Base-by-base conservation (phyloP, 2,888 invertebrate species). In the Invenusta paracnida region DNA sequence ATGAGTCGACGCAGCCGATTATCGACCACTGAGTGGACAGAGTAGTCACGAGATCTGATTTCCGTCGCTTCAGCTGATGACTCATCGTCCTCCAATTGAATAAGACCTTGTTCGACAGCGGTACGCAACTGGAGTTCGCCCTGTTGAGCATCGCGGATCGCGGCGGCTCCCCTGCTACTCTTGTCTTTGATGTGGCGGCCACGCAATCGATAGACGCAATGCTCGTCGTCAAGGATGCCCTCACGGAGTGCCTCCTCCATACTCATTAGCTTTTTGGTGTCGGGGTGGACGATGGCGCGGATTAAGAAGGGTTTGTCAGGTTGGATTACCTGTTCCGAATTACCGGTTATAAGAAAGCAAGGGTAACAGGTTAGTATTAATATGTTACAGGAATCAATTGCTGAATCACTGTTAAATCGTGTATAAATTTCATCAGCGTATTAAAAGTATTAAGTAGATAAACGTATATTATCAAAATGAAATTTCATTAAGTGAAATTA, bases 231-330 rank as follows among this genome's bases (percentile, higher is more conserved):
- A 2, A 82, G 31, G 2, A 82, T 82, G 17, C 82, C 82, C 29
- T 27, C 5, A 5, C 29, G 29, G 2, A 30, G 28, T 2, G 82
- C 82, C 27, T 82, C 29, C 11, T 82, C 82, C 5, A 82, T 2
- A 13, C n/a, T 82, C 1, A 82, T 17, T 17, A 29, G 13, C 28
- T 82, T 29, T 28, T 30, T 23, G 2, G 25, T 82, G 5, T 30
- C 29, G 2, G 82, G 82, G 27, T 82, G 25, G 13, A 29, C 30
- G 13, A 82, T 29, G 23, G 82, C 29, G 5, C 30, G 29, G 28
- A 82, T 30, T 17, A 82, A 13, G 28, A 82, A 82, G 2, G 82
- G 82, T 27, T 82, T 82, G 23, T 29, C 82, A 2, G 82, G 2
- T 23, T 73, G 5, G 27, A 73, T 23, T 2, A 73, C 23, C 73